These are phyloP conservation scores for Toxotes chatareus DNA, from an alignment of 2,113 vertebrate species.

Conservation along the genomic window DNA sequence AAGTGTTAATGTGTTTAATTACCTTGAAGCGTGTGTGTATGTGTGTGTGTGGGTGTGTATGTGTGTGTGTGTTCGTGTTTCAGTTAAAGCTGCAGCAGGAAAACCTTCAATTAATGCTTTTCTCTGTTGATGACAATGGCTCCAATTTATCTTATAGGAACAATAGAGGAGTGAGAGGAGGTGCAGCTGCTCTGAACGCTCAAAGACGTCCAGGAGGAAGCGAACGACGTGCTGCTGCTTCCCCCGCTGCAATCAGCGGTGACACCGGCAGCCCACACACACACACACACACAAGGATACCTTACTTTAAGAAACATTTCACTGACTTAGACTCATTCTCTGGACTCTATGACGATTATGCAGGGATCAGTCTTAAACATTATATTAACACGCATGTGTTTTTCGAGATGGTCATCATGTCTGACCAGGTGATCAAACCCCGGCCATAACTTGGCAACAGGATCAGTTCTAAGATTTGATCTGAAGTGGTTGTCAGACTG, in stretches of 20 bases:
- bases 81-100: constrained; percentile 51
- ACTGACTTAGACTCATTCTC: not conserved
- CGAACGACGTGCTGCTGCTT: constrained; percentile 28
- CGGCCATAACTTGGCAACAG: too few species aligned
- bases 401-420: too few species aligned
- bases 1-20: constrained; percentile 79
- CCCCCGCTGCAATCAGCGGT: constrained; percentile 50
- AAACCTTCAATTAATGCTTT: constrained; percentile 73
- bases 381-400: too few species aligned
- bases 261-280: constrained; percentile 52
- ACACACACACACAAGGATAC: not conserved
- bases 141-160: constrained; percentile 71
- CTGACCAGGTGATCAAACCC: too few species aligned
- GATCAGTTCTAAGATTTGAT: too few species aligned
- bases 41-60: constrained; percentile 6
- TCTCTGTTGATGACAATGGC: constrained; percentile 64
- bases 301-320: constrained; percentile 6
- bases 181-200: constrained; percentile 55
- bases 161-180: constrained; percentile 70
- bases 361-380: not conserved
- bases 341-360: not conserved
- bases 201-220: constrained; percentile 57
- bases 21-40: constrained; percentile 57
- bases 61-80: constrained; percentile 37
- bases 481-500: too few species aligned